Evolutionary conservation across 2,888 invertebrate genomes (phyloP), one percentile per base, ranked within the genome.

Genomic region (Drosophila mimetica): DNA sequence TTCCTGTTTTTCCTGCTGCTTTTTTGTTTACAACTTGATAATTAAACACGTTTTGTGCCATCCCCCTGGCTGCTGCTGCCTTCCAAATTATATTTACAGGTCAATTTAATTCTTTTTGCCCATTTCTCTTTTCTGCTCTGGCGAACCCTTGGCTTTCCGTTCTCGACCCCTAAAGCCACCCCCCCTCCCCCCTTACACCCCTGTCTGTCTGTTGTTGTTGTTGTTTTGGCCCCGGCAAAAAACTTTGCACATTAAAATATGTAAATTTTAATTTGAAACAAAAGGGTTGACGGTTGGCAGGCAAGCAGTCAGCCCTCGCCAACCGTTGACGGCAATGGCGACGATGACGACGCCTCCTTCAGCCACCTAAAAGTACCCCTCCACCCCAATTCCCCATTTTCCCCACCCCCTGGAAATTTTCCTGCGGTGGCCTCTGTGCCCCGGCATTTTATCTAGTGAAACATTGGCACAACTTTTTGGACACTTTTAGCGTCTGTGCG

Each of bases 211-310:
- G 55, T 42, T 47, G 39, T 22, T 53, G 50, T 41, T 64, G 16
- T 39, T 69, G 61, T 51, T 71, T 76, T 58, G 71, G 54, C 42
- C 36, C 64, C 59, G 81, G 70, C 76, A 78, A 80, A 80, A 64
- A 84, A 84, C 86, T 84, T 84, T 84, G 84, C 86, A 83, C 86
- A 84, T 84, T 84, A 84, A 84, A 84, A 86, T 84, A 84, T 84
- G 84, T 84, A 84, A 84, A 84, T 84, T 84, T 84, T 84, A 86
- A 84, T 84, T 84, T 84, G 86, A 86, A 84, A 86, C 84, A 86
- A 84, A 84, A 84, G 84, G 84, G 84, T 84, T 86, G 86, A 84
- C 86, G 83, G 60, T 46, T 84, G 70, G 71, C 65, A 64, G 70
- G 51, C 34, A 25, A 37, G 14, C 37, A 39, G 39, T 34, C 34